Evolutionary conservation across 1,140 invertebrate genomes (phyloP), one percentile per base, ranked within the genome.

Genomic region (Trissolcus basalis): DNA sequence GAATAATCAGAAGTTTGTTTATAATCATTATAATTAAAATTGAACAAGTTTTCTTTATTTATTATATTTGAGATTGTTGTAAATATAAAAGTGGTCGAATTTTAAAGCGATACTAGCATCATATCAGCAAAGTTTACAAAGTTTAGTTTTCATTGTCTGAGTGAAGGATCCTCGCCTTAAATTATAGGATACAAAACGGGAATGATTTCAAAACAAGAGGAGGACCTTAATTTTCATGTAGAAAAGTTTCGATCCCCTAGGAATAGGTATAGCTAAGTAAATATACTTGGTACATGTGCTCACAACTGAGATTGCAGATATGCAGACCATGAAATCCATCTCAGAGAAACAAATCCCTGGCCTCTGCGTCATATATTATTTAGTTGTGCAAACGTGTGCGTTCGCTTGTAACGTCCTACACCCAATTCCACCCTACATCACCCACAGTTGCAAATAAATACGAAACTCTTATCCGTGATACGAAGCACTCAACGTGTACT

Each of bases 241-340:
- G 55, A 60, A 60, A 73, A 67, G 61, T 65, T 73, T 67, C 32
- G 51, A 73, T 73, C 56, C 51, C 39, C 8, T 10, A 16, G 19
- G 65, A 51, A 56, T 70, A 73, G 70, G 78, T 54, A 27, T 27
- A 63, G 54, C 67, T 78, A 74, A 72, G 63, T 72, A 77, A 74
- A 79, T 73, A 73, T 55, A 73, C 54, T 65, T 61, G 61, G 61
- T 65, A 56, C 58, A 74, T 61, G 73, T 39, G 72, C 72, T 64
- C 65, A 71, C 69, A 65, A 71, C 78, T 54, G 58, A 74, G 81
- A 80, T 81, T 81, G 78, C 76, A 70, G 77, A 73, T 78, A 80
- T 64, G 73, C 80, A 54, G 78, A 72, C 76, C 69, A 82, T 82
- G 81, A 83, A 83, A 82, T 76, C 64, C 65, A 65, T 61, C 53